These are phyloP conservation scores for Clarias magur DNA, from an alignment of 2,113 vertebrate species.

Conservation along the genomic window DNA sequence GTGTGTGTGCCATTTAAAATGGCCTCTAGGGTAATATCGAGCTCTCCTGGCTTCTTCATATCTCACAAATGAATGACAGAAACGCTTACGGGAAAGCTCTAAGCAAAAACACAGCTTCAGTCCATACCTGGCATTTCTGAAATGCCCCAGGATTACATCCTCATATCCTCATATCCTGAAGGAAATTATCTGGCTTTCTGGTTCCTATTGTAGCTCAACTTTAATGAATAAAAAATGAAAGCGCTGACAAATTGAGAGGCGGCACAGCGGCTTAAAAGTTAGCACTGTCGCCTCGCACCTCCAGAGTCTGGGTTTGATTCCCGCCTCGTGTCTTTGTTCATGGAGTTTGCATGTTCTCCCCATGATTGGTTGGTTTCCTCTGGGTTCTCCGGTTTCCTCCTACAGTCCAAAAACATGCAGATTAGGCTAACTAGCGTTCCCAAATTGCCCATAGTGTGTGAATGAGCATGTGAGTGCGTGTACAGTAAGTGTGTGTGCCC, in stretches of 20 bases:
- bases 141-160: neutral
- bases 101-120: neutral
- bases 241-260: neutral
- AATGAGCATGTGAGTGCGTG: no score
- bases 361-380: no score
- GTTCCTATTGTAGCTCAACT: neutral
- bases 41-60: constrained; percentile 68
- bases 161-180: constrained; percentile 20
- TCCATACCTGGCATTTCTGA: neutral
- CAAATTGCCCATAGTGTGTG: no score
- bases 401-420: no score
- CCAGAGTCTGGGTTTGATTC: no score
- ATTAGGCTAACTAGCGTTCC: no score
- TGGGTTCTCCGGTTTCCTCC: no score
- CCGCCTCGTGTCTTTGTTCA: no score
- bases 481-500: no score
- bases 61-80: constrained; percentile 64
- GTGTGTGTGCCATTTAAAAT: constrained; percentile 58
- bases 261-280: no score
- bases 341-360: no score
- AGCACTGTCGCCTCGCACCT: no score
- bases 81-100: constrained; percentile 17
- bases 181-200: constrained; percentile 14
- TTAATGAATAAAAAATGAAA: neutral
- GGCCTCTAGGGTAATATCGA: constrained; percentile 71